A percentile compares a stretch with the other conserved stretches of the same genome.
Evolutionary conservation across 2,797 vertebrate genomes (phyloP).

Genomic region (Austrolebias charrua): DNA sequence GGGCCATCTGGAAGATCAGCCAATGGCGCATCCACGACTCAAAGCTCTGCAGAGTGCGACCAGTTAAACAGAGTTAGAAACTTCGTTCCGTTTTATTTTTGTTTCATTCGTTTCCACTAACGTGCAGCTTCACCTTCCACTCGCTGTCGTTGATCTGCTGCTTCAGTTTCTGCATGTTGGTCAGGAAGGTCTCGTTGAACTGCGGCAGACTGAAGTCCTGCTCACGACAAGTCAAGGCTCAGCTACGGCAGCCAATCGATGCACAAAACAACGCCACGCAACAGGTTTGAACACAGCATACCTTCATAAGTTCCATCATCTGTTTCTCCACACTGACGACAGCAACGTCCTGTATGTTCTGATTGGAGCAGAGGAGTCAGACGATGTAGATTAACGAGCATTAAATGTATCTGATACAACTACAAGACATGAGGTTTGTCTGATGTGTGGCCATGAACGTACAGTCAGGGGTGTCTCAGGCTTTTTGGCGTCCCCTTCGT

Average conservation of each 20-base stretch:
- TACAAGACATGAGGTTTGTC: not conserved
- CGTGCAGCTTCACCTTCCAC: slow-evolving; percentile 81
- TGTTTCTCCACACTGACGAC: slow-evolving; percentile 79
- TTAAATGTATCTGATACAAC: not conserved
- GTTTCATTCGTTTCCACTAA: not conserved
- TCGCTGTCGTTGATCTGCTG: slow-evolving; percentile 62
- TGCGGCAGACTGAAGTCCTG: slow-evolving; percentile 76
- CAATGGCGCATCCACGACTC: slow-evolving; percentile 87
- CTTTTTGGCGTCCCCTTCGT: slow-evolving; percentile 1
- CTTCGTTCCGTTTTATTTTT: not conserved
- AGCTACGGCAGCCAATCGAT: not conserved
- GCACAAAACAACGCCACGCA: not conserved
- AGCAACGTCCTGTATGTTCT: slow-evolving; percentile 60
- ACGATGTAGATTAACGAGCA: not conserved
- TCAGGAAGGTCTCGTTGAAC: slow-evolving; percentile 78
- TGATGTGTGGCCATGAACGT: slow-evolving; percentile 14
- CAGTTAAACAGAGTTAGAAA: not conserved
- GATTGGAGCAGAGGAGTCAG: not conserved
- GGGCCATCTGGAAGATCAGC: slow-evolving; percentile 88
- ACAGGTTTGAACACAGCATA: slow-evolving; percentile 41
- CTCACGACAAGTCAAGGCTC: slow-evolving; percentile 5
- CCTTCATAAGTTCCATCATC: slow-evolving; percentile 84
- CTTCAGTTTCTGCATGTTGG: slow-evolving; percentile 80
- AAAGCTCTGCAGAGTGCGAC: slow-evolving; percentile 74
- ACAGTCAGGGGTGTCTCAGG: slow-evolving; percentile 54